Percentiles rank a stretch among this genome's conserved stretches.
Evolutionary conservation across 2,113 vertebrate genomes (phyloP).

Genomic region (Siniperca chuatsi): DNA sequence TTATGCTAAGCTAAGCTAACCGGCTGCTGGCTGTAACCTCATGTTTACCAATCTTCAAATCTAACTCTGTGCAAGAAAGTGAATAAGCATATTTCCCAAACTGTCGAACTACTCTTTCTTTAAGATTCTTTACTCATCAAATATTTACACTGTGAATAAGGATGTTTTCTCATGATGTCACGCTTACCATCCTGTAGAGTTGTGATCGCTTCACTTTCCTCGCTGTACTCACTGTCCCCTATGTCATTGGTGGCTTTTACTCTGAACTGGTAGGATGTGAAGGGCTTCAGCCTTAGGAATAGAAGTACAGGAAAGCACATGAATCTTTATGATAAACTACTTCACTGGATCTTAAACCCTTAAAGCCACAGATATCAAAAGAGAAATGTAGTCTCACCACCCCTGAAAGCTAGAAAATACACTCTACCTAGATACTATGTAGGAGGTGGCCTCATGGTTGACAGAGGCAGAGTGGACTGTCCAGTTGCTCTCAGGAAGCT

Average conservation of each 20-base stretch:
- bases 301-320: slow-evolving; percentile 36
- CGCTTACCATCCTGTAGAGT: slow-evolving; percentile 94
- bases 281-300: slow-evolving; percentile 91
- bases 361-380: slow-evolving; percentile 25
- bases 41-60: background rate
- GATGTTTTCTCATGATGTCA: background rate
- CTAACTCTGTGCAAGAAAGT: background rate
- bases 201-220: slow-evolving; percentile 94
- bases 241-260: slow-evolving; percentile 98
- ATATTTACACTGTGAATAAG: background rate
- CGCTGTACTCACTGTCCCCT: slow-evolving; percentile 96
- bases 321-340: slow-evolving; percentile 22
- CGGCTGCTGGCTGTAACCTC: background rate
- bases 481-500: slow-evolving; percentile 92
- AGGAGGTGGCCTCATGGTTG: slow-evolving; percentile 89
- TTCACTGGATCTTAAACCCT: slow-evolving; percentile 15
- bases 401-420: background rate
- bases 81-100: background rate
- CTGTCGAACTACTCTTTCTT: background rate
- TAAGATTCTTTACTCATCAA: background rate
- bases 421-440: slow-evolving; percentile 90
- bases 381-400: slow-evolving; percentile 1
- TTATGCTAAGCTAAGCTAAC: background rate
- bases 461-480: slow-evolving; percentile 88
- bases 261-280: slow-evolving; percentile 97